phyloP scores from a whole-genome alignment of 2,113 vertebrate genomes.

The Chunga burmeisteri region DNA sequence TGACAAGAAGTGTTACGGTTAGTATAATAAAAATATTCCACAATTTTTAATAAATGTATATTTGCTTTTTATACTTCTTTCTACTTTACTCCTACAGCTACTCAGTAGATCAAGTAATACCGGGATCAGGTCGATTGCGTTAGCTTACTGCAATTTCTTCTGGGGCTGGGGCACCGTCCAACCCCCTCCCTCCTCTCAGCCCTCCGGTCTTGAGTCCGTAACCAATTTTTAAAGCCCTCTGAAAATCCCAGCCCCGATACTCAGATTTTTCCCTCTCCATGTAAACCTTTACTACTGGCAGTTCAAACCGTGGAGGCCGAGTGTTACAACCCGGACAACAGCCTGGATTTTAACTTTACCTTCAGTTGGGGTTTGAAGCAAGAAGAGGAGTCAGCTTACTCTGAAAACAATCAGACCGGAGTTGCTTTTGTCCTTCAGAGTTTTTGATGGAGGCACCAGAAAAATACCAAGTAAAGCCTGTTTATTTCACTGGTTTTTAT shows the following conservation, averaged over 20 bases:
- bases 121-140: fast-evolving
- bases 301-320: neutral
- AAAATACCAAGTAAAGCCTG: neutral
- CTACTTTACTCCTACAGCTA: neutral
- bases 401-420: neutral
- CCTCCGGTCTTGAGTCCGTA: neutral
- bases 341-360: neutral
- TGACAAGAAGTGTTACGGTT: neutral
- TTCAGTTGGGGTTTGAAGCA: neutral
- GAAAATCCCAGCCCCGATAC: neutral
- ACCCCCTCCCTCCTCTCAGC: neutral
- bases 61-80: neutral
- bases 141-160: neutral
- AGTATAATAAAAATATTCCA: neutral
- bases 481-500: neutral
- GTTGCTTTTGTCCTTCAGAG: neutral
- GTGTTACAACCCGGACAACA: neutral
- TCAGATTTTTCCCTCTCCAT: neutral
- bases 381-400: neutral
- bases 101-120: neutral
- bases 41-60: neutral
- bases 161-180: fast-evolving
- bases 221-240: neutral
- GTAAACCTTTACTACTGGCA: neutral
- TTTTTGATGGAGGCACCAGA: neutral